A percentile compares a stretch with the other conserved stretches of the same genome.
phyloP scores from a whole-genome alignment of 2,888 invertebrate genomes.

The Philhelius pedissequus region DNA sequence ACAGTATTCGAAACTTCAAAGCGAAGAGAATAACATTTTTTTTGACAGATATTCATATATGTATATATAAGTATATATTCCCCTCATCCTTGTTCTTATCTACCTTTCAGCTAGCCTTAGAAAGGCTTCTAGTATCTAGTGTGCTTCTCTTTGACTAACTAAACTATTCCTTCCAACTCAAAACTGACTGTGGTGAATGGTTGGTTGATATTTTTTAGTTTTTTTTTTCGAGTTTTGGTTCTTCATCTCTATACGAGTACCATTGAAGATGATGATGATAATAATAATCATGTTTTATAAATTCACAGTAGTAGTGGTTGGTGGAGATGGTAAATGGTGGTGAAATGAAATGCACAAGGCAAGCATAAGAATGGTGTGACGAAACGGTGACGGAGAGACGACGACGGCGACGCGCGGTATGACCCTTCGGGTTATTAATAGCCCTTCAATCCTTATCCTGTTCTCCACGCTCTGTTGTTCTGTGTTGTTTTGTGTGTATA shows the following conservation, averaged over 20 bases:
- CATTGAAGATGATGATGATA: constrained; percentile 11
- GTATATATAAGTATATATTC: too few relatives aligned
- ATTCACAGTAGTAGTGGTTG: constrained; percentile 33
- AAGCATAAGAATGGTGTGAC: constrained; percentile 60
- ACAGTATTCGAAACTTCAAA: constrained; percentile 13
- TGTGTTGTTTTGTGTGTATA: constrained; percentile 60
- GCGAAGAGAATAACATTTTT: not conserved
- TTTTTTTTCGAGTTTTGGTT: not conserved
- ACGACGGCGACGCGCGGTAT: constrained; percentile 59
- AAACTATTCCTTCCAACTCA: constrained; percentile 32
- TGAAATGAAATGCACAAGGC: constrained; percentile 63
- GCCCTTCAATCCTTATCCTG: constrained; percentile 69
- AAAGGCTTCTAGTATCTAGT: constrained; percentile 6
- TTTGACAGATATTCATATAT: constrained; percentile 34
- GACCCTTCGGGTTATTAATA: constrained; percentile 69
- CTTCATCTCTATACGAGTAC: constrained; percentile 28
- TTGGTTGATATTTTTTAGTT: constrained; percentile 1
- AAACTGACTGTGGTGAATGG: constrained; percentile 56
- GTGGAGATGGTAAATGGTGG: constrained; percentile 59
- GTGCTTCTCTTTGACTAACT: constrained; percentile 6
- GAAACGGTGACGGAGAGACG: constrained; percentile 44
- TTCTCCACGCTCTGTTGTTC: constrained; percentile 60
- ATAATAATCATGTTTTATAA: constrained; percentile 32
- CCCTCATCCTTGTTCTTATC: not conserved
- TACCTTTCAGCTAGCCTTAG: not conserved